phyloP scores from a whole-genome alignment of 2,888 invertebrate genomes.

The Dryococelus australis region DNA sequence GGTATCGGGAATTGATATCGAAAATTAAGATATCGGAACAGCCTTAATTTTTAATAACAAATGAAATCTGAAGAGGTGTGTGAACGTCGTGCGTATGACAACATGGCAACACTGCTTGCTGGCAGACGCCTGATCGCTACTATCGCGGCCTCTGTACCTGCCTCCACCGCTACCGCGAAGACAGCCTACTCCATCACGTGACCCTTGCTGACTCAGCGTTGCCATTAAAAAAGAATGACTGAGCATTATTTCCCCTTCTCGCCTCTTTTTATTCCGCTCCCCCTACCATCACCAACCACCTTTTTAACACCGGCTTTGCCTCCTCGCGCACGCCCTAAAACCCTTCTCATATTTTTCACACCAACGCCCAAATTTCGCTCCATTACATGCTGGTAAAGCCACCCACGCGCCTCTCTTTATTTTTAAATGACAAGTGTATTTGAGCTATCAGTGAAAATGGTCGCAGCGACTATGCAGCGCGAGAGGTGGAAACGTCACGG shows the following conservation, averaged over 20 bases:
- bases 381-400: slow-evolving; percentile 9
- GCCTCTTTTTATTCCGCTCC: neutral
- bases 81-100: too few species aligned
- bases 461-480: neutral
- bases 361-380: slow-evolving; percentile 29
- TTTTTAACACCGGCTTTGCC: slow-evolving; percentile 24
- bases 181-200: neutral
- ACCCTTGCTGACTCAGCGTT: slow-evolving; percentile 26
- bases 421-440: slow-evolving; percentile 27
- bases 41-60: too few species aligned
- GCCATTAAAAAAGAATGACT: slow-evolving; percentile 29
- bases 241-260: slow-evolving; percentile 24
- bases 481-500: neutral
- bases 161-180: neutral
- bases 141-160: neutral
- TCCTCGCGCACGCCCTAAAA: slow-evolving; percentile 21
- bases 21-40: too few species aligned
- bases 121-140: neutral
- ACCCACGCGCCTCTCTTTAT: neutral
- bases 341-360: slow-evolving; percentile 29
- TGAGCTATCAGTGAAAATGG: neutral
- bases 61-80: too few species aligned
- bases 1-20: too few species aligned
- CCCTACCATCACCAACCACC: neutral
- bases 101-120: too few species aligned